Evolutionary conservation across 2,888 invertebrate species (phyloP), one percentile per base, ranked within the genome.

Genomic region (Pegoplata infirma): DNA sequence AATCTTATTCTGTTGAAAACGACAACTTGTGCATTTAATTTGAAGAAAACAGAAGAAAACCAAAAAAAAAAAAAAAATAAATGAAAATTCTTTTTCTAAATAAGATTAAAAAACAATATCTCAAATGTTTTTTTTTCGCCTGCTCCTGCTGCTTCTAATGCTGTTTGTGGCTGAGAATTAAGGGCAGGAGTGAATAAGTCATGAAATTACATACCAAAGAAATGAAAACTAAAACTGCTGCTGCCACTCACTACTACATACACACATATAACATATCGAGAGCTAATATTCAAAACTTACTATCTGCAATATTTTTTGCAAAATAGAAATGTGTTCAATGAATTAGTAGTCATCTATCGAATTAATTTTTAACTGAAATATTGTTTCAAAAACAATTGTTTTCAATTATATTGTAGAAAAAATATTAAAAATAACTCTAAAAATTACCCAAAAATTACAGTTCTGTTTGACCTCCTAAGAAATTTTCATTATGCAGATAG

Each of bases 21-120:
- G 68, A 64, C 73, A 78, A 69, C 36, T 79, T 79, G 61, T 58
- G 69, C 78, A 61, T 74, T 74, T 79, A 51, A 74, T 78, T 78
- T 68, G 21, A 44, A 8, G 44, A 56, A 66, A 55, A 61, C 25
- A 55, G 17, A 47, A n/a, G n/a, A n/a, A n/a, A 61, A 14, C 10
- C 14, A n/a, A 46, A 67, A 59, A 17, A 32, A n/a, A 46, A 23
- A 36, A 23, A 47, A 64, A 10, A 53, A 49, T 0, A 51, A 25
- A 14, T n/a, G 46, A 47, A 61, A 44, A 14, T 44, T 49, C 19
- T 58, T 46, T n/a, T n/a, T 14, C 36, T 36, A 74, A 78, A 74
- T 58, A 28, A 68, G 58, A 66, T 69, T 64, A 68, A 74, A 72
- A 63, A 55, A 49, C 47, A 44, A 63, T 61, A 61, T 55, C 12